These are phyloP conservation scores for Calosoma granatense DNA, from an alignment of 1,140 invertebrate species.

Conservation along the genomic window DNA sequence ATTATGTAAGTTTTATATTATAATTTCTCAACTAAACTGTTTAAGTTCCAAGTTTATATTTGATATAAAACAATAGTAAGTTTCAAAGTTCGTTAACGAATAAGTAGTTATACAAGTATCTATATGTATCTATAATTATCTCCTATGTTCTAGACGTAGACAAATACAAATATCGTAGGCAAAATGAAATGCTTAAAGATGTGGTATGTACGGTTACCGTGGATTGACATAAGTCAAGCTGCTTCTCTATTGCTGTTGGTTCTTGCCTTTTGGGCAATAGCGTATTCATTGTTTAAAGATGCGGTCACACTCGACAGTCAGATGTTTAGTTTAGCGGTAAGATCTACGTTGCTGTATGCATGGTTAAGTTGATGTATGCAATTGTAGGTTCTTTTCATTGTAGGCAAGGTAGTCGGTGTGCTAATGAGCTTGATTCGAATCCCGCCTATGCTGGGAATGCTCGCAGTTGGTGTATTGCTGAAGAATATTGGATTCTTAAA, in stretches of 20 bases:
- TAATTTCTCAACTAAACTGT: too few species aligned
- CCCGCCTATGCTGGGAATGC: conserved; percentile 23
- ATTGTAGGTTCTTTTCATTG: conserved; percentile 21
- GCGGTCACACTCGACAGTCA: conserved; percentile 16
- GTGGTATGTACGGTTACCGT: too few species aligned
- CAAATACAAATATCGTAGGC: too few species aligned
- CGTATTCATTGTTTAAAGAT: conserved; percentile 17
- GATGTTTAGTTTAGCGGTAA: conserved; percentile 19
- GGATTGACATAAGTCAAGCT: neutral
- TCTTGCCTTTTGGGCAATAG: conserved; percentile 17
- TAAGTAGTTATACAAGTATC: too few species aligned
- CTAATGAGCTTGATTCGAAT: conserved; percentile 15
- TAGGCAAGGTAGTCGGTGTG: conserved; percentile 20
- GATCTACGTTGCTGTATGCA: conserved; percentile 10
- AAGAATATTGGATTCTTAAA: conserved; percentile 21
- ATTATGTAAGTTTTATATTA: too few species aligned
- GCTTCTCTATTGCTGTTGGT: conserved; percentile 13
- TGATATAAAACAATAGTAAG: too few species aligned
- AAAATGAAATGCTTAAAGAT: too few species aligned
- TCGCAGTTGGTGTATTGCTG: conserved; percentile 20
- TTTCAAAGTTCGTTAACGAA: too few species aligned
- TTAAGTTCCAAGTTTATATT: too few species aligned
- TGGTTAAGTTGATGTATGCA: neutral
- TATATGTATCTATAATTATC: too few species aligned
- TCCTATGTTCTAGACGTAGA: too few species aligned